A percentile compares a stretch with the other conserved stretches of the same genome.
phyloP scores from a whole-genome alignment of 2,113 vertebrate species.

The Gavialis gangeticus region DNA sequence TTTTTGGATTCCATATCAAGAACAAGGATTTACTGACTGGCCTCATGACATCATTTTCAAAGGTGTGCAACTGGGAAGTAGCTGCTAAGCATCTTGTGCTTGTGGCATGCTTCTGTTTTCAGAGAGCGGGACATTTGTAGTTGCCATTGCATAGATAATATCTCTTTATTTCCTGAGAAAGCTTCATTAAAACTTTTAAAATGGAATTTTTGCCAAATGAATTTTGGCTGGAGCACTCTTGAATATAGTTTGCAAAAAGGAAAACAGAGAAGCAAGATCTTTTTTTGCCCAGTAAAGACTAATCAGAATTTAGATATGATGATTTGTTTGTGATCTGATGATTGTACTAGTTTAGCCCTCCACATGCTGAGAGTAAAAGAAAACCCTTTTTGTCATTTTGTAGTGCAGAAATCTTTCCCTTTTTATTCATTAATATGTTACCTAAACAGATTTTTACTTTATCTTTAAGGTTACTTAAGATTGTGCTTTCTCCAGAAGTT shows the following conservation, averaged over 20 bases:
- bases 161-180: accelerated
- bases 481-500: neutral
- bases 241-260: neutral
- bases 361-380: neutral
- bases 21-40: neutral
- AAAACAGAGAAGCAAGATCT: neutral
- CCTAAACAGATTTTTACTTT: neutral
- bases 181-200: neutral
- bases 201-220: accelerated
- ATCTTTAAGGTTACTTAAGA: neutral
- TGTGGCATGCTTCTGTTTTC: accelerated
- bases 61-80: neutral
- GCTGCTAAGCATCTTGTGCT: neutral
- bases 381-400: neutral
- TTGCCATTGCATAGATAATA: neutral
- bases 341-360: neutral
- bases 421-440: neutral
- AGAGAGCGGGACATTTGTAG: neutral
- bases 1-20: neutral
- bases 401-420: neutral
- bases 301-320: neutral
- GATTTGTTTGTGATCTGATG: neutral
- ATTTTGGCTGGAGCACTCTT: neutral
- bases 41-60: neutral
- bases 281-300: accelerated